These are phyloP conservation scores for Coenonympha glycerion DNA, from an alignment of 2,888 invertebrate species.

Conservation along the genomic window DNA sequence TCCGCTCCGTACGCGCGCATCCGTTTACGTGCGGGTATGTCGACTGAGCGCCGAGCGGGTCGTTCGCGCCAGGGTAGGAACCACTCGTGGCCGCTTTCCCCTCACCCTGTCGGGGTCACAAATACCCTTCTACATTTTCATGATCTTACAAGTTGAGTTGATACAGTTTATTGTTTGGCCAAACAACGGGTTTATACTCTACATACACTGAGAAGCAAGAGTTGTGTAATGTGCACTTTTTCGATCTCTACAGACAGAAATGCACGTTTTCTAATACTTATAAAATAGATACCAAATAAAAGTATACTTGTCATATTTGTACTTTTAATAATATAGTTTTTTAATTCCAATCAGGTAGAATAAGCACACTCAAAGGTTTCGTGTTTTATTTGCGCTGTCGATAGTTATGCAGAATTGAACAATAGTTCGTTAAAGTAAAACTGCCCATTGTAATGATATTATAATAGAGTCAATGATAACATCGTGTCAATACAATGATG, in stretches of 20 bases:
- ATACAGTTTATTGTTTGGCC: constrained; percentile 43
- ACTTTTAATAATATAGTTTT: no score
- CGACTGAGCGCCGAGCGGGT: constrained; percentile 58
- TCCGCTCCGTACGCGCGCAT: constrained; percentile 37
- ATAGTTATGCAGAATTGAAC: no score
- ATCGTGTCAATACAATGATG: no score
- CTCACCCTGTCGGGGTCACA: constrained; percentile 52
- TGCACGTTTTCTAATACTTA: background rate
- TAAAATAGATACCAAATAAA: no score
- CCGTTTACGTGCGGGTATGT: constrained; percentile 39
- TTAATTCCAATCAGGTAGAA: background rate
- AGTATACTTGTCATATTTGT: no score
- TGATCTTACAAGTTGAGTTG: constrained; percentile 59
- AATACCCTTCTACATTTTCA: constrained; percentile 58
- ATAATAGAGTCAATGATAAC: background rate
- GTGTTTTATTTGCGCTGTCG: no score
- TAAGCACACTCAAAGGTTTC: no score
- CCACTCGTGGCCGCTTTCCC: constrained; percentile 50
- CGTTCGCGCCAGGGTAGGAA: constrained; percentile 38
- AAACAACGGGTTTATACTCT: constrained; percentile 5
- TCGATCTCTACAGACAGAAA: background rate
- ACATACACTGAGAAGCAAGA: background rate
- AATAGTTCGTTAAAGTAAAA: no score
- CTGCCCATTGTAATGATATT: no score
- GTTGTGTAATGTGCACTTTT: background rate